Base-by-base conservation (phyloP, 2,888 invertebrate genomes). In the Tachina grossa region DNA sequence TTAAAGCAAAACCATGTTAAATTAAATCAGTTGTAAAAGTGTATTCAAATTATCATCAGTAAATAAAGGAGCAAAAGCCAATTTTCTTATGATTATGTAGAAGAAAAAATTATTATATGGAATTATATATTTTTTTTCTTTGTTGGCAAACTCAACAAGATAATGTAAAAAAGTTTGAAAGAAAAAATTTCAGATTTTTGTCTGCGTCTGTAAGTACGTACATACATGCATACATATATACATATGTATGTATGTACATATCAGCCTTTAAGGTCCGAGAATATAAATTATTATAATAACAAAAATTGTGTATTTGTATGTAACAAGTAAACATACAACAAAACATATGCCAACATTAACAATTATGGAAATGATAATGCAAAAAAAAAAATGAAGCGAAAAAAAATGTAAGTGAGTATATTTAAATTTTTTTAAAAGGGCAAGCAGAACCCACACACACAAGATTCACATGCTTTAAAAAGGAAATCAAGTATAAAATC, bases 351-450 rank as follows among this genome's bases (percentile, higher is more conserved):
- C 39, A 65, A 65, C 53, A 65, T 49, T 31, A 66, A 66, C 14
- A 57, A 65, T 8, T 69, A 61, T 45, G 41, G n/a, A 66, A 55
- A 65, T 22, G 41, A 41, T 55, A 65, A 76, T 53, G 53, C 9
- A 39, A 81, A 68, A 66, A 14, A 61, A 45, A 66, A 14, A 61
- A 45, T 69, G 22, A 22, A 49, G 53, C 39, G 49, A 43, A 11
- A 1, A n/a, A 68, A 81, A 68, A 45, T 66, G 53, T 31, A 71
- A 63, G 63, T 63, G 63, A 76, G 65, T 47, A 82, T 71, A 63
- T 63, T 47, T 63, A 31, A 3, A 41, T 16, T 19, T 71, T 53
- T 71, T 63, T 41, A 65, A 13, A 71, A 57, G 74, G 43, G 10
- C 57, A 59, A 59, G 31, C 5, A 31, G 31, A 31, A 31, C 5